Evolutionary conservation across 2,113 vertebrate species (phyloP).

Genomic region (Cottus gobio): DNA sequence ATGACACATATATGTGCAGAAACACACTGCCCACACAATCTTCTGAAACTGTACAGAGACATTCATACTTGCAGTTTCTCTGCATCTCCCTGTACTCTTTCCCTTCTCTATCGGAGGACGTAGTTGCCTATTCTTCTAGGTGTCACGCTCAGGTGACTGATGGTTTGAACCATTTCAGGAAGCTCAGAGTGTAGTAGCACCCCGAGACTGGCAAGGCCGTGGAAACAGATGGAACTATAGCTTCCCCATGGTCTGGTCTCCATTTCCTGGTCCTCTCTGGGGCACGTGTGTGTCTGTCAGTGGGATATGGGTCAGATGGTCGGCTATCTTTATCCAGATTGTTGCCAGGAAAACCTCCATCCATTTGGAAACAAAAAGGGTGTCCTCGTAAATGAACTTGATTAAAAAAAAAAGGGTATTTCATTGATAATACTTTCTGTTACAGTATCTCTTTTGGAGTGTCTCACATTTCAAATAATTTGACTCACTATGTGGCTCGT

Average conservation of each 20-base stretch:
- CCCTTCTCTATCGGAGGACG: neutral
- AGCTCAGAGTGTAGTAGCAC: slow-evolving; percentile 57
- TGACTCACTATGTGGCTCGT: neutral
- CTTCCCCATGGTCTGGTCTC: slow-evolving; percentile 74
- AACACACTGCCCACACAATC: slow-evolving; percentile 73
- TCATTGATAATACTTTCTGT: slow-evolving; percentile 51
- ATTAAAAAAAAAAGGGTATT: slow-evolving; percentile 30
- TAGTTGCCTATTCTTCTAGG: neutral
- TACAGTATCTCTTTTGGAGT: neutral
- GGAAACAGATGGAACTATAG: slow-evolving; percentile 82
- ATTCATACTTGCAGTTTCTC: slow-evolving; percentile 15
- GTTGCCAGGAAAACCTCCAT: slow-evolving; percentile 68
- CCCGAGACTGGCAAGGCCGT: slow-evolving; percentile 60
- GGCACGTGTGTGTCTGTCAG: slow-evolving; percentile 76
- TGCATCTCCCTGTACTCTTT: neutral
- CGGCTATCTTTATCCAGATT: slow-evolving; percentile 72
- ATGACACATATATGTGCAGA: slow-evolving; percentile 72
- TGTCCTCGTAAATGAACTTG: slow-evolving; percentile 47
- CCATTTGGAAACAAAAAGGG: slow-evolving; percentile 61
- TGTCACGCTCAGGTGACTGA: slow-evolving; percentile 64
- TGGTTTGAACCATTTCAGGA: slow-evolving; percentile 68
- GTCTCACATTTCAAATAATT: neutral
- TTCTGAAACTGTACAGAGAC: slow-evolving; percentile 37
- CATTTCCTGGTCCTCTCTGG: slow-evolving; percentile 81
- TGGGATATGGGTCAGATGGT: slow-evolving; percentile 82